Percentiles rank a stretch among this genome's conserved stretches.
Evolutionary conservation across 2,113 vertebrate genomes (phyloP).

Genomic region (Craseonycteris thonglongyai): DNA sequence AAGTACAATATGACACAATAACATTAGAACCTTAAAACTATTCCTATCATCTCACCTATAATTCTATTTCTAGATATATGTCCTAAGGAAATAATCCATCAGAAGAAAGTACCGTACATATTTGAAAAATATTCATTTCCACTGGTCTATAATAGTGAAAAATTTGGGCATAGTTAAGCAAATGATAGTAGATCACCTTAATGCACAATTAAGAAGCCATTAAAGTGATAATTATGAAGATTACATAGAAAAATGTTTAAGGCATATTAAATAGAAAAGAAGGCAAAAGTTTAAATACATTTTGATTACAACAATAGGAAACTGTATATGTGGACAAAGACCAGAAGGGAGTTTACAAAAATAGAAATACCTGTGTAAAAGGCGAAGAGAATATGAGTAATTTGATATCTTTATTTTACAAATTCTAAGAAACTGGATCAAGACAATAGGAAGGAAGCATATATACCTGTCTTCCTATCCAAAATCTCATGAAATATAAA

Average conservation of each 20-base stretch:
- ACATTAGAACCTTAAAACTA: not conserved
- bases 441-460: not conserved
- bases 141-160: constrained; percentile 32
- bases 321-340: not conserved
- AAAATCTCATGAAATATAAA: not conserved
- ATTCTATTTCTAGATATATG: not conserved
- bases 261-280: not conserved
- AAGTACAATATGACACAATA: not conserved
- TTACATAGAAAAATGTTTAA: constrained; percentile 32
- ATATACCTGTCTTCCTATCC: not conserved
- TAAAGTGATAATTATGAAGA: constrained; percentile 24
- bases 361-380: not conserved
- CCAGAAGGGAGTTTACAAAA: not conserved
- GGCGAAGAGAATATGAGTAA: not conserved
- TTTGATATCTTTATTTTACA: not conserved
- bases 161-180: constrained; percentile 18
- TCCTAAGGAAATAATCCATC: not conserved
- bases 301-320: constrained; percentile 8
- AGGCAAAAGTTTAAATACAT: not conserved
- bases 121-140: constrained; percentile 42
- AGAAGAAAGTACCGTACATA: constrained; percentile 3
- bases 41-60: not conserved
- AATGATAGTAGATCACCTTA: constrained; percentile 25
- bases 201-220: not conserved
- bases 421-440: not conserved